These are phyloP conservation scores for Listronotus bonariensis DNA, from an alignment of 1,140 invertebrate genomes.

Conservation along the genomic window DNA sequence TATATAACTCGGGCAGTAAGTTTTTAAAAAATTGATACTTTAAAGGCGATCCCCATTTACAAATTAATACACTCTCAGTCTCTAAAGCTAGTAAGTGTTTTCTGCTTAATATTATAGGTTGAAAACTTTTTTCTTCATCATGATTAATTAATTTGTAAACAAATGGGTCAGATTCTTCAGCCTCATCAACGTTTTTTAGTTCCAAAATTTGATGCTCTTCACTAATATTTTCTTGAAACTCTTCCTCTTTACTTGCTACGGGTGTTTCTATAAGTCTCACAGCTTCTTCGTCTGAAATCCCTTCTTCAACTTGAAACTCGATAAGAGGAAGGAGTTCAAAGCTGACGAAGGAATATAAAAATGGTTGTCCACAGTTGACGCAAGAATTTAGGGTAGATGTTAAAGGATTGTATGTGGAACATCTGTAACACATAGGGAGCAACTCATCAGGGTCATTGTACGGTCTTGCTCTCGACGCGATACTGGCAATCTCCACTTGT, in stretches of 20 bases:
- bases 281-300: slow-evolving; percentile 86
- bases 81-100: slow-evolving; percentile 76
- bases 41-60: slow-evolving; percentile 77
- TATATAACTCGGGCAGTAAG: slow-evolving; percentile 89
- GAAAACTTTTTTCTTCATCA: slow-evolving; percentile 65
- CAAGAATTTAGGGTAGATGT: slow-evolving; percentile 74
- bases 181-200: slow-evolving; percentile 58
- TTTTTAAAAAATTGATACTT: slow-evolving; percentile 86
- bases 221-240: slow-evolving; percentile 46
- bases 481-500: slow-evolving; percentile 65
- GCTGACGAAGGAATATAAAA: slow-evolving; percentile 91
- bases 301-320: slow-evolving; percentile 88
- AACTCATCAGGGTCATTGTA: slow-evolving; percentile 93
- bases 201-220: slow-evolving; percentile 60
- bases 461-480: slow-evolving; percentile 75
- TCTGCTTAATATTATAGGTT: slow-evolving; percentile 72
- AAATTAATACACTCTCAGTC: slow-evolving; percentile 79
- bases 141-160: slow-evolving; percentile 69
- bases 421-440: slow-evolving; percentile 92
- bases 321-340: slow-evolving; percentile 96
- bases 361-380: slow-evolving; percentile 86
- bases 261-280: slow-evolving; percentile 81
- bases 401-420: slow-evolving; percentile 89
- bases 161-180: slow-evolving; percentile 72
- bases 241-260: slow-evolving; percentile 50